Conservation (phyloP, 2,113 vertebrate genomes). For the Dromiciops gliroides region DNA sequence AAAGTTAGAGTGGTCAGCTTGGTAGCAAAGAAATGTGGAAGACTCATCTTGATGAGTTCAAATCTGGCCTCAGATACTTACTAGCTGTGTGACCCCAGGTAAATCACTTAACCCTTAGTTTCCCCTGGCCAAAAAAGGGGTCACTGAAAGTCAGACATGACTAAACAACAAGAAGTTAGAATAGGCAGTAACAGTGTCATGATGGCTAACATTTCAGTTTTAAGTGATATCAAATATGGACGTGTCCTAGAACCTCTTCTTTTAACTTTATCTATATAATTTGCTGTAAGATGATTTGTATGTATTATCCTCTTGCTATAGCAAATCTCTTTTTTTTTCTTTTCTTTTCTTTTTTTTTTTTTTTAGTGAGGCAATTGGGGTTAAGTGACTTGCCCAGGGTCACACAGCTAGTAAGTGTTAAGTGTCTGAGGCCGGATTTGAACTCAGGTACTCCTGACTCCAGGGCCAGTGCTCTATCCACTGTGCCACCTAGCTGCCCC, state of each 20-base stretch:
- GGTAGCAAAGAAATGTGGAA: background rate
- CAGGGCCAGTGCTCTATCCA: no score
- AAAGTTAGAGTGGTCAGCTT: background rate
- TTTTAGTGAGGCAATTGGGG: no score
- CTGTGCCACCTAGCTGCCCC: no score
- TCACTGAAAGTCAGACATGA: background rate
- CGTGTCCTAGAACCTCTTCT: background rate
- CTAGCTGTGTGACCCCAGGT: background rate
- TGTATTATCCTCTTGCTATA: background rate
- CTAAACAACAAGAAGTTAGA: background rate
- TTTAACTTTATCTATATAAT: background rate
- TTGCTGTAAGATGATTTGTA: background rate
- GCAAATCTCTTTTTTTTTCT: background rate
- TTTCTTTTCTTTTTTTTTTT: no score
- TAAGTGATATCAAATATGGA: background rate
- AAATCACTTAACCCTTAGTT: background rate
- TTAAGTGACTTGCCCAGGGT: no score
- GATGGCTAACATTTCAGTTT: background rate
- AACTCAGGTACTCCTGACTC: no score
- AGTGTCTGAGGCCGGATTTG: no score
- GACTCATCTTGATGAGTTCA: background rate
- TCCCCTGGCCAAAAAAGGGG: background rate
- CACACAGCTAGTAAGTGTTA: no score
- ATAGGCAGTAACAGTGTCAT: background rate
- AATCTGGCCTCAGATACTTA: background rate